Conservation (phyloP, 2,113 vertebrate species). For the Elephas maximus region DNA sequence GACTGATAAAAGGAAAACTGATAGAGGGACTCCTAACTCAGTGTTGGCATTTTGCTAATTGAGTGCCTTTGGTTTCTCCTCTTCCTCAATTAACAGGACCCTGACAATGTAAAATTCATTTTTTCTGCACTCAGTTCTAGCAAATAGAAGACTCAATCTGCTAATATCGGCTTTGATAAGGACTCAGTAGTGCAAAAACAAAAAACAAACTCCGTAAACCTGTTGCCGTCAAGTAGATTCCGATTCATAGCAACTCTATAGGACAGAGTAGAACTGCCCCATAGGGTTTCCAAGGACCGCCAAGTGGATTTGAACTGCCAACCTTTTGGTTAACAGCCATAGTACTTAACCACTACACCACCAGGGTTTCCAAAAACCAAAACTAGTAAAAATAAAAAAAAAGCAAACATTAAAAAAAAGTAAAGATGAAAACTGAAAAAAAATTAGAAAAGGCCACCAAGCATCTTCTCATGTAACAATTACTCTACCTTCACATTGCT, state of each 20-base stretch:
- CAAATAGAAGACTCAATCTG: not conserved
- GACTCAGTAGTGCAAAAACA: not conserved
- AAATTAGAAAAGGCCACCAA: not conserved
- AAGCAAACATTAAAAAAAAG: not conserved
- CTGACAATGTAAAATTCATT: constrained; percentile 23
- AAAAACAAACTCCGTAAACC: not conserved
- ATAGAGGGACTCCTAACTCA: not conserved
- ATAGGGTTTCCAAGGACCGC: no score
- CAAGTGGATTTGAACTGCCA: no score
- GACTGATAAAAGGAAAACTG: not conserved
- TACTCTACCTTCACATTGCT: not conserved
- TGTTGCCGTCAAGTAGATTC: no score
- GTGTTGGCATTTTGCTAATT: not conserved
- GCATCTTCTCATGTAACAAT: not conserved
- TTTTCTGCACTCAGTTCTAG: not conserved
- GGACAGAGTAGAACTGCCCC: no score
- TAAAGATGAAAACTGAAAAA: not conserved
- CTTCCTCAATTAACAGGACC: not conserved
- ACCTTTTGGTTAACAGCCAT: no score
- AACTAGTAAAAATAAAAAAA: not conserved
- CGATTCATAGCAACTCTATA: no score
- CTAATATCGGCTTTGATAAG: not conserved
- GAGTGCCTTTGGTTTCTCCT: not conserved
- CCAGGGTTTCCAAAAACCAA: not conserved
- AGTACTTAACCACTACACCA: no score